Evolutionary conservation across 2,113 vertebrate genomes (phyloP).

Genomic region (Urocynchramus pylzowi): DNA sequence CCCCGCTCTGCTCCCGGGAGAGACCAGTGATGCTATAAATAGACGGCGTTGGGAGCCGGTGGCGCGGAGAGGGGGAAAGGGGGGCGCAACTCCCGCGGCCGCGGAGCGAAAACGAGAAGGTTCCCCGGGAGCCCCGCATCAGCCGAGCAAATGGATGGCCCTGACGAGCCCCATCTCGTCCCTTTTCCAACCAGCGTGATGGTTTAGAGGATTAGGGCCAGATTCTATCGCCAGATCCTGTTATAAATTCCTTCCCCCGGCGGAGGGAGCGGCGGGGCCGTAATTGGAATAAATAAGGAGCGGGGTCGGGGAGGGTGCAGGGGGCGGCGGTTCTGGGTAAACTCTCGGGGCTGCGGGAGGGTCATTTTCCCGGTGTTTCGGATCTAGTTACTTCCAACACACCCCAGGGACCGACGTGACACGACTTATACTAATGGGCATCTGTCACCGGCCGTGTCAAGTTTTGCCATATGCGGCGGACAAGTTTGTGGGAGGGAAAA

Average conservation of each 20-base stretch:
- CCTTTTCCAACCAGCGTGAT: not conserved
- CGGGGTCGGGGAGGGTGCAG: not conserved
- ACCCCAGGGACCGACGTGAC: constrained; percentile 29
- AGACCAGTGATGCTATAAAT: not conserved
- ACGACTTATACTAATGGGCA: constrained; percentile 35
- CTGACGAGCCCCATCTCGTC: not conserved
- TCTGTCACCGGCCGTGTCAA: constrained; percentile 62
- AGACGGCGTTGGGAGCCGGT: not conserved
- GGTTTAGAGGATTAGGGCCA: not conserved
- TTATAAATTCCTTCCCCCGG: not conserved
- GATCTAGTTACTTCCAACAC: constrained; percentile 56
- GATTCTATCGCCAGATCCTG: not conserved
- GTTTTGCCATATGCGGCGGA: constrained; percentile 45
- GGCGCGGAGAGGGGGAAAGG: not conserved
- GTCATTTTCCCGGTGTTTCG: constrained; percentile 26
- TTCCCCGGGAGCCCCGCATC: not conserved
- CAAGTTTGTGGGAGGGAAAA: not conserved
- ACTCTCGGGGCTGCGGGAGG: constrained; percentile 25
- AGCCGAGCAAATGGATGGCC: not conserved
- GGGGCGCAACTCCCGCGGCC: not conserved
- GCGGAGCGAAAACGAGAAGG: not conserved
- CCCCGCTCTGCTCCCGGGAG: not conserved
- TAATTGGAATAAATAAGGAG: not conserved
- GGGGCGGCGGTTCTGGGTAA: not conserved
- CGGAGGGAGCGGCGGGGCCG: not conserved